Base-by-base conservation (phyloP, 2,113 vertebrate species). In the Amazona guildingii region DNA sequence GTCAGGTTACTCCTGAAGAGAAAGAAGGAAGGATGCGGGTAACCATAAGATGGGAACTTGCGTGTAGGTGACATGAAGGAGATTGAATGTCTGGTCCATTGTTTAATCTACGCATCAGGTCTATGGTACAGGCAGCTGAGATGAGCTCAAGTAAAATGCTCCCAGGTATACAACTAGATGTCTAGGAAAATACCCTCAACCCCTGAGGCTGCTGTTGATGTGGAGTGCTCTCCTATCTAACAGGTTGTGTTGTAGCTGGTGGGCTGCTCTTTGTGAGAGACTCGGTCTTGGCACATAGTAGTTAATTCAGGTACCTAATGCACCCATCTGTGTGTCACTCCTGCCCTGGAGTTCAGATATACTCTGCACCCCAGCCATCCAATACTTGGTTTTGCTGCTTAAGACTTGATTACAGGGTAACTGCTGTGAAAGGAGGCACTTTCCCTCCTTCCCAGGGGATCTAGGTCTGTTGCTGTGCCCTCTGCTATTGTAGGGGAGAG, bases 191-290 rank as follows among this genome's bases (percentile, higher is more conserved):
- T 0, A 13, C 3, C 6, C 6, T 2, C 8, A 61, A 3, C 2
- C 4, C 9, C n/a, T 43, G 43, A 83, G 31, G 69, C 6, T 78
- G 44, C 20, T 70, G 69, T 0, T 84, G 23, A 0, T 59, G 11
- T 62, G 33, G 43, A 15, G 5, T 57, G 15, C 5, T 16, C 23
- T 39, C 23, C 11, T 51, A 0, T 1, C 2, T 33, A n/a, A 55
- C 72, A 69, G 5, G 18, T 18, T 44, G 25, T 25, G 27, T 15
- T 54, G 61, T 37, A 59, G 55, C n/a, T 61, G 29, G 16, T 39
- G 31, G 39, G 8, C 9, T 75, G 37, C 3, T 43, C 8, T 31
- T 12, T 62, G 35, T 44, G 43, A 33, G 68, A 41, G 39, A 11
- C 12, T 77, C 18, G 33, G 43, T 49, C 37, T 79, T 35, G 49